Percentiles rank a stretch among this genome's conserved stretches.
These are phyloP conservation scores for Folsomia manolachei DNA, from an alignment of 2,888 invertebrate species.

Conservation along the genomic window DNA sequence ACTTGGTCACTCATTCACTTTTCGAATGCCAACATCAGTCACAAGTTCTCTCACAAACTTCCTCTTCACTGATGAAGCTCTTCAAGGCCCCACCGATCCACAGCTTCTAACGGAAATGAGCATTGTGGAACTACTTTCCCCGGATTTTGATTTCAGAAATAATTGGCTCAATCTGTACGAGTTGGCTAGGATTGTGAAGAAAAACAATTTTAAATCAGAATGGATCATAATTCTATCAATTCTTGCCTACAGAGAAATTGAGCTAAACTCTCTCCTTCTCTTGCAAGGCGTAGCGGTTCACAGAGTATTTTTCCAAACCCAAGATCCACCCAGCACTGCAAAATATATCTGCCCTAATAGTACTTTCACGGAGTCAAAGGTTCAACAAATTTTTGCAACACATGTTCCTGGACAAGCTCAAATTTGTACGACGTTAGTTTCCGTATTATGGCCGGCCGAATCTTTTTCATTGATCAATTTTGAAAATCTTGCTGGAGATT, in stretches of 20 bases:
- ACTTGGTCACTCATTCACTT: not conserved
- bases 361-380: not conserved
- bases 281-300: not conserved
- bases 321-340: not conserved
- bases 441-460: not conserved
- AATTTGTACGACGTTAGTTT: not conserved
- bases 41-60: not conserved
- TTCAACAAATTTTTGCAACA: not conserved
- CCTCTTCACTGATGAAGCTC: not conserved
- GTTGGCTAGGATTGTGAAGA: not conserved
- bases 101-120: not conserved
- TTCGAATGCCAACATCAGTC: not conserved
- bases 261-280: conserved; percentile 1
- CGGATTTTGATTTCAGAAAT: conserved; percentile 1
- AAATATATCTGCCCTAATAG: not conserved
- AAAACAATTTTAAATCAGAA: not conserved
- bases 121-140: not conserved
- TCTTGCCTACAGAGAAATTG: conserved; percentile 6
- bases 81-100: not conserved
- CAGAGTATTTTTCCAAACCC: not conserved
- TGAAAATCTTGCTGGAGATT: not conserved
- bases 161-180: conserved; percentile 25
- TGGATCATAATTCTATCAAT: conserved; percentile 9
- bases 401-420: not conserved
- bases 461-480: not conserved